Evolutionary conservation across 2,888 invertebrate species (phyloP), one percentile per base, ranked within the genome.

Genomic region (Anodontia alba): DNA sequence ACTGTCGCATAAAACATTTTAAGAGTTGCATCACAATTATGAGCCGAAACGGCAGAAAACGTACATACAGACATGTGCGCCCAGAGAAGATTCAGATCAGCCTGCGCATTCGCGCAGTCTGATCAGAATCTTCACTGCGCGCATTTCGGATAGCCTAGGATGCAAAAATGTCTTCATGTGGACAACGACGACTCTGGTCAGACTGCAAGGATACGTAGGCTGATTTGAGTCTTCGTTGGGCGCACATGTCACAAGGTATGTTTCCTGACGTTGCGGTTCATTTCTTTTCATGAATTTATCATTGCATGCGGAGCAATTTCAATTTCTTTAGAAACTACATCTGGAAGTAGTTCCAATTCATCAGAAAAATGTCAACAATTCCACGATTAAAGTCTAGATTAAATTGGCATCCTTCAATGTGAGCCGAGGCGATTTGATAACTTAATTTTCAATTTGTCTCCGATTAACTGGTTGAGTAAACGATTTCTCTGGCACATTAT

Each of bases 401-500:
- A 93, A 91, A 91, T 88, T 87, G 86, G 89, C 90, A 91, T 91
- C 90, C 89, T 84, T 88, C 90, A 88, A 76, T 87, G 87, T 88
- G 89, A 86, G 86, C 87, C 90, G 84, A 84, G 82, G 90, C 93
- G 89, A 92, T 93, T 93, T 91, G 92, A 91, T 93, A 93, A 93
- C 92, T 93, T 92, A 93, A 93, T 93, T 93, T 93, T 91, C 92
- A 90, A 92, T 93, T 92, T 92, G 91, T 87, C 89, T 85, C 88
- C 92, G 91, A 93, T 93, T 93, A 93, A 91, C 83, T 89, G 83
- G 76, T 78, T 82, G 76, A 80, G 87, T 81, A 86, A 88, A 88
- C 84, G 89, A 87, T 89, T 90, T 89, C 87, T 82, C 81, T 86
- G 80, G 83, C 83, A 86, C 88, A 88, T 90, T 88, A 87, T 79